These are phyloP conservation scores for Drosophila acutilabella DNA, from an alignment of 2,888 invertebrate species.

Conservation along the genomic window DNA sequence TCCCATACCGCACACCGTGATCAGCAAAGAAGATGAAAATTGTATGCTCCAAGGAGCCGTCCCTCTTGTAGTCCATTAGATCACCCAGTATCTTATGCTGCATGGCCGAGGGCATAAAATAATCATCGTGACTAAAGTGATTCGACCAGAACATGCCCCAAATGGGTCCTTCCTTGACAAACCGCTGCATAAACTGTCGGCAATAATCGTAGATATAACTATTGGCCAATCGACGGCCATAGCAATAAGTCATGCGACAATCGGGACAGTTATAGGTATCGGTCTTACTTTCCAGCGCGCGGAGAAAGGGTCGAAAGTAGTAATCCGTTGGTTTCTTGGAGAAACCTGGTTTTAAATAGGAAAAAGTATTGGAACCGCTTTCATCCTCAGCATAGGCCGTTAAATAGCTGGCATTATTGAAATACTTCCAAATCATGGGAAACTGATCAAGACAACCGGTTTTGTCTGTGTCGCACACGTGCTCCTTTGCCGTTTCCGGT, in stretches of 20 bases:
- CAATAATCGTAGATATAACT: conserved; percentile 89
- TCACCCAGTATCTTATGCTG: conserved; percentile 87
- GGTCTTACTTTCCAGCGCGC: conserved; percentile 87
- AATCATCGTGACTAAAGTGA: conserved; percentile 89
- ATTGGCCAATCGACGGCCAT: conserved; percentile 87
- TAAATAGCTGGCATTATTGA: conserved; percentile 88
- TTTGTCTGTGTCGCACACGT: conserved; percentile 85
- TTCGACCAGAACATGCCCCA: conserved; percentile 92
- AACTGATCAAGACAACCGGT: conserved; percentile 88
- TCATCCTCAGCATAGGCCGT: conserved; percentile 92
- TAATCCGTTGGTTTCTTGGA: conserved; percentile 90
- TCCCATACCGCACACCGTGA: conserved; percentile 91
- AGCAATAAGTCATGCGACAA: conserved; percentile 86
- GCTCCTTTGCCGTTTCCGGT: conserved; percentile 84
- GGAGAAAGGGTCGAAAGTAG: conserved; percentile 90
- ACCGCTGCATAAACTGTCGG: conserved; percentile 88
- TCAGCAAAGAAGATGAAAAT: conserved; percentile 90
- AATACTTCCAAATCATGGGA: conserved; percentile 91
- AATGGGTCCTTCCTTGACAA: conserved; percentile 86
- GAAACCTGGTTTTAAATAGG: conserved; percentile 89
- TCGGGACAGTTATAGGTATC: conserved; percentile 56
- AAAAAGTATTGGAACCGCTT: conserved; percentile 86
- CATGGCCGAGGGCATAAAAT: conserved; percentile 88
- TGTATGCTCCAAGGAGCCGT: conserved; percentile 87
- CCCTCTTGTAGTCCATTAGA: conserved; percentile 86